phyloP scores from a whole-genome alignment of 1,140 invertebrate species.

The Drosophila takahashii region DNA sequence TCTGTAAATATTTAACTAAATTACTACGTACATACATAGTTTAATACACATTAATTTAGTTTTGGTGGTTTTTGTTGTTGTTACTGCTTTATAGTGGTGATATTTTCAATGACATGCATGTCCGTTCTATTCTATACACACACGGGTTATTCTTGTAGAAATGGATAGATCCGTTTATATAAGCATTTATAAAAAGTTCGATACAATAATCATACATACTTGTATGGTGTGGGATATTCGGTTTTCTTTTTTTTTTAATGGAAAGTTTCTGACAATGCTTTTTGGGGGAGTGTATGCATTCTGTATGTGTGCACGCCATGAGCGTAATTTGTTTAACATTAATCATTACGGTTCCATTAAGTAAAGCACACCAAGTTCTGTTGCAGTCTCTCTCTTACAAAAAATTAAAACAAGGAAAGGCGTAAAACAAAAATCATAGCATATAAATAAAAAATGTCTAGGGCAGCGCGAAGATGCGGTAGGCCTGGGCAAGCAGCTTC shows the following conservation, averaged over 20 bases:
- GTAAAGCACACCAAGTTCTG: constrained; percentile 78
- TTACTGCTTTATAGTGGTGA: constrained; percentile 49
- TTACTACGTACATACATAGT: constrained; percentile 62
- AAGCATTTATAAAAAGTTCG: constrained; percentile 71
- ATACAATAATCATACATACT: constrained; percentile 50
- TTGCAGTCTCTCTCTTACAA: constrained; percentile 75
- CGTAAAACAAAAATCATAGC: constrained; percentile 64
- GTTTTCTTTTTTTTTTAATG: constrained; percentile 16
- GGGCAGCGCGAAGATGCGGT: constrained; percentile 25
- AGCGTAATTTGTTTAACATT: constrained; percentile 37
- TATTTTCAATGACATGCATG: constrained; percentile 39
- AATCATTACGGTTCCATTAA: constrained; percentile 55
- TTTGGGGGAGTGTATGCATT: constrained; percentile 22
- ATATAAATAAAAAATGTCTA: constrained; percentile 66
- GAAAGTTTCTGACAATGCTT: constrained; percentile 39
- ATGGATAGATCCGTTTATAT: constrained; percentile 53
- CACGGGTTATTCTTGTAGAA: constrained; percentile 47
- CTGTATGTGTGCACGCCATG: constrained; percentile 27
- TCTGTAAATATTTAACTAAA: constrained; percentile 75
- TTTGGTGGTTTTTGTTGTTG: constrained; percentile 70
- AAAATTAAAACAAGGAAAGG: constrained; percentile 70
- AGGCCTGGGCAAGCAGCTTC: neutral
- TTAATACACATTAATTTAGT: constrained; percentile 76
- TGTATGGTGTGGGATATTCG: constrained; percentile 35
- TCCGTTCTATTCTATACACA: constrained; percentile 53